Evolutionary conservation across 2,797 vertebrate species (phyloP).

Genomic region (Odontamblyopus rebecca): DNA sequence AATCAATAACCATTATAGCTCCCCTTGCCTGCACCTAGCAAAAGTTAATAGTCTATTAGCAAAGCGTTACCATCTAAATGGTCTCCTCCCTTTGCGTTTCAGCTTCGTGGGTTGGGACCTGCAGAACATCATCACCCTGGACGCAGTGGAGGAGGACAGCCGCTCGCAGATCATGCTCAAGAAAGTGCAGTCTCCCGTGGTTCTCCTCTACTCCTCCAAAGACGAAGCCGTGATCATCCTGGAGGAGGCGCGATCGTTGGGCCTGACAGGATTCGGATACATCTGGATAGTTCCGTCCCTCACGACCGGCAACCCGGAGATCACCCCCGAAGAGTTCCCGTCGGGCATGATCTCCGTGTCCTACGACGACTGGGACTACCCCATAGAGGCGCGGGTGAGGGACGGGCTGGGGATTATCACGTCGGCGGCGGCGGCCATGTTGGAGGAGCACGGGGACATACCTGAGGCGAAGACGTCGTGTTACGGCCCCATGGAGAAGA

Average conservation of each 20-base stretch:
- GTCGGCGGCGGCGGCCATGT: conserved; percentile 90
- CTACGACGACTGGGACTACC: conserved; percentile 98
- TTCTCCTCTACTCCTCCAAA: conserved; percentile 94
- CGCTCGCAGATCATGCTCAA: conserved; percentile 93
- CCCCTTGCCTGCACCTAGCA: conserved; percentile 48
- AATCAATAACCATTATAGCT: conserved; percentile 44
- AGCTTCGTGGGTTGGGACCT: conserved; percentile 98
- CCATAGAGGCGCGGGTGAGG: conserved; percentile 86
- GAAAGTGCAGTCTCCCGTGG: conserved; percentile 95
- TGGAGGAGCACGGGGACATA: conserved; percentile 91
- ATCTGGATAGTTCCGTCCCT: conserved; percentile 98
- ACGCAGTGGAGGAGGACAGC: conserved; percentile 89
- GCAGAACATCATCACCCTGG: conserved; percentile 89
- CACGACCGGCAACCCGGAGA: conserved; percentile 90
- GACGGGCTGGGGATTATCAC: conserved; percentile 97
- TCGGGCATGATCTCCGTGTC: conserved; percentile 94
- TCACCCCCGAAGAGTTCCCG: conserved; percentile 90
- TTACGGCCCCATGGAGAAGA: conserved; percentile 88
- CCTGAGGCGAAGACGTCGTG: conserved; percentile 92
- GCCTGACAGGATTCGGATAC: conserved; percentile 93
- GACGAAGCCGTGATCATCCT: conserved; percentile 92
- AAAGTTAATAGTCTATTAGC: conserved; percentile 51
- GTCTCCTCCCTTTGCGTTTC: conserved; percentile 37
- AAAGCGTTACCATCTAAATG: conserved; percentile 46
- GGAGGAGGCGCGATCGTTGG: conserved; percentile 93